Percentiles rank a stretch among this genome's conserved stretches.
These are phyloP conservation scores for Laticauda colubrina DNA, from an alignment of 2,113 vertebrate genomes.

Conservation along the genomic window DNA sequence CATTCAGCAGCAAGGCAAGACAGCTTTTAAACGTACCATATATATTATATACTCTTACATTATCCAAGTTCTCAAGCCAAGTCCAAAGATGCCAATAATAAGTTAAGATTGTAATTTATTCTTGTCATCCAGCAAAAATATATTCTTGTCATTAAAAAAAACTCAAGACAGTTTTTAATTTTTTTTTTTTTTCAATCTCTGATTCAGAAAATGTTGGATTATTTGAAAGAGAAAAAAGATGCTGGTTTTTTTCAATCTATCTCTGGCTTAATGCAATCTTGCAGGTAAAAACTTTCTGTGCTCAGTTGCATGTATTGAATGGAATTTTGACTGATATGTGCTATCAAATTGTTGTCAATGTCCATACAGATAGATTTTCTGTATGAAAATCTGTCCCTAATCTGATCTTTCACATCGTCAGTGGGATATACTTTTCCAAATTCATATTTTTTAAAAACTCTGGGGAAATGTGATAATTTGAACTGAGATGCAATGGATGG, in stretches of 20 bases:
- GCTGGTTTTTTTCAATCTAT: conserved; percentile 97
- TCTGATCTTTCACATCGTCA: background rate
- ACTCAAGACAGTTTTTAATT: background rate
- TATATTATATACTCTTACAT: background rate
- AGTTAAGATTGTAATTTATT: background rate
- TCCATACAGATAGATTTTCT: background rate
- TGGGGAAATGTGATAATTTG: background rate
- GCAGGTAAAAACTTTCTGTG: conserved; percentile 79
- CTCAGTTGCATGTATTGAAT: background rate
- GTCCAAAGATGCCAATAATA: background rate
- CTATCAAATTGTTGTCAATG: background rate
- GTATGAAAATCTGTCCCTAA: background rate
- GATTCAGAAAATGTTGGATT: conserved; percentile 95
- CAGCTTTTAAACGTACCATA: background rate
- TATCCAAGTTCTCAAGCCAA: background rate
- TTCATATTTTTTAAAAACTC: background rate
- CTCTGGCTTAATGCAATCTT: conserved; percentile 96
- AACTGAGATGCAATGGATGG: background rate
- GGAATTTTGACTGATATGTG: background rate
- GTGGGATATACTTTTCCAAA: background rate
- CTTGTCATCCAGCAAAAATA: background rate
- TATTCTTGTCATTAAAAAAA: background rate
- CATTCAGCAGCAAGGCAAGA: background rate
- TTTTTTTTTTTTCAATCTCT: conserved; percentile 10
- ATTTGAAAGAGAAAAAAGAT: conserved; percentile 95